Evolutionary conservation across 2,888 invertebrate genomes (phyloP).

Genomic region (Leuctra nigra): DNA sequence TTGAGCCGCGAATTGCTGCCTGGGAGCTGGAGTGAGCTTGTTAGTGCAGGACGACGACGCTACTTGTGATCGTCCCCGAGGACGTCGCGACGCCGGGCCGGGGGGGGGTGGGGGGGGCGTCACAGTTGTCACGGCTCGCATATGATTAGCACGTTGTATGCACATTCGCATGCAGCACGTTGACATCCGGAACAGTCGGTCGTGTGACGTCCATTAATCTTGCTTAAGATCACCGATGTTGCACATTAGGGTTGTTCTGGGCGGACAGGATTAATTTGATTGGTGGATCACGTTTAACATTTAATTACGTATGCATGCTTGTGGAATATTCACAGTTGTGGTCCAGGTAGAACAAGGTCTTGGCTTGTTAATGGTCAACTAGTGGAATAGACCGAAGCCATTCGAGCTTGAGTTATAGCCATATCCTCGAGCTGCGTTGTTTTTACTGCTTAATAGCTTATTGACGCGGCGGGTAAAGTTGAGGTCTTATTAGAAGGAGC

Average conservation of each 20-base stretch:
- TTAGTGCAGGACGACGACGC: neutral
- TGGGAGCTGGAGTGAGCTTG: conserved; percentile 3
- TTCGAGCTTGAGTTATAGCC: conserved; percentile 10
- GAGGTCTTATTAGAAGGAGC: conserved; percentile 8
- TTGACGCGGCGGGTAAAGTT: conserved; percentile 5
- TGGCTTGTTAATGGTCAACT: conserved; percentile 1
- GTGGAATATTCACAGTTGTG: conserved; percentile 3
- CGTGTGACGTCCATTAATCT: too few species aligned
- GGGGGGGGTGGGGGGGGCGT: neutral
- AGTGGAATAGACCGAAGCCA: neutral
- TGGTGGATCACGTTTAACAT: conserved; percentile 11
- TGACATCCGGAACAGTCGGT: neutral
- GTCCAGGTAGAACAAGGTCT: neutral
- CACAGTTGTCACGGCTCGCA: neutral
- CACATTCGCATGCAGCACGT: neutral
- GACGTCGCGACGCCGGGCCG: neutral
- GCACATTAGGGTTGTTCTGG: conserved; percentile 1
- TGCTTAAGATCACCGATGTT: conserved; percentile 2
- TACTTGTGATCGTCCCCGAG: conserved; percentile 6
- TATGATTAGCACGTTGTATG: neutral
- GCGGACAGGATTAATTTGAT: conserved; percentile 2
- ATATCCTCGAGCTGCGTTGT: neutral
- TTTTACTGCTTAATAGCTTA: conserved; percentile 14
- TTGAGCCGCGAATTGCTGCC: neutral
- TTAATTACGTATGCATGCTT: conserved; percentile 16